Evolutionary conservation across 2,113 vertebrate genomes (phyloP), one percentile per base, ranked within the genome.

Genomic region (Amphilophus citrinellus): DNA sequence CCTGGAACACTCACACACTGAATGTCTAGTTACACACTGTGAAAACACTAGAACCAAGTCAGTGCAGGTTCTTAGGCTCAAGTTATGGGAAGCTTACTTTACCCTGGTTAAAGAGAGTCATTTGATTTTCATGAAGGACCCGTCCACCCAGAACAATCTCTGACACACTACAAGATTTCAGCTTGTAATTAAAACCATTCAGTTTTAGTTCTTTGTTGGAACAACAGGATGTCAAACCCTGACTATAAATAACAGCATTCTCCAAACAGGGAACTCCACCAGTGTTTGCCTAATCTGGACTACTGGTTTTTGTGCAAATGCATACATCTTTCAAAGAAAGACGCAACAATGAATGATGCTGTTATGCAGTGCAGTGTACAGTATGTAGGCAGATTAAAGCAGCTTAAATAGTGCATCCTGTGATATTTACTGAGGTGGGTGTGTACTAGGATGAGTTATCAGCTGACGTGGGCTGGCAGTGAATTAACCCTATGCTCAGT

Each of bases 201-300:
- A 71, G 66, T 0, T 32, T 32, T 32, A 53, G 47, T 73, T 32
- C 47, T 73, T 30, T 53, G 44, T 53, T 32, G 18, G 10, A 22
- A 39, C 7, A 10, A 30, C 44, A 13, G 5, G 24, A 13, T 13
- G 66, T 53, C 24, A 27, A 73, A 73, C 66, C 0, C 24, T 3
- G 50, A 53, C 17, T 53, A 68, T 50, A 50, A 50, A 53, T 11
- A 53, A 73, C 44, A 73, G 27, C 44, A 32, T 47, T 30, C 22
- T 68, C 22, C 22, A 68, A 47, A 17, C 42, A 68, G 17, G 22
- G 22, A 47, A 6, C 3, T 14, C 61, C 18, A 11, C 18, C 61
- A 22, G 35, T n/a, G n/a, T 10, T 42, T n/a, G 35, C 44, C 11
- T 30, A 17, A 0, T 30, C 9, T 30, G 42, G 18, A 15, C 42